Conservation (phyloP, 2,797 vertebrate genomes). For the Cynopterus sphinx region DNA sequence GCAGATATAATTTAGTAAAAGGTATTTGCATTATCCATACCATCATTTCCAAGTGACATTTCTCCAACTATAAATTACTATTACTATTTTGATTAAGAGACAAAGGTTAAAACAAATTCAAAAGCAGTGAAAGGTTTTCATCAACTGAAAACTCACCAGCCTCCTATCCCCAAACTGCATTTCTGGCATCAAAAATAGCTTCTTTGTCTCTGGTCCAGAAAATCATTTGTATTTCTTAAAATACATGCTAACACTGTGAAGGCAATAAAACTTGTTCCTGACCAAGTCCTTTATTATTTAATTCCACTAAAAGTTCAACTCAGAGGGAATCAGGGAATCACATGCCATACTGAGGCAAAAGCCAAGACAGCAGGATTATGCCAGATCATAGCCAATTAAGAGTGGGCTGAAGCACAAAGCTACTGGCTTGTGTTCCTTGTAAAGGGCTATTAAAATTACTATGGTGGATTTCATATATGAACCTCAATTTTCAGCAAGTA, state of each 20-base stretch:
- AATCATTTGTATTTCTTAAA: slow-evolving; percentile 3
- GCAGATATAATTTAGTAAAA: slow-evolving; percentile 16
- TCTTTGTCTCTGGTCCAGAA: slow-evolving; percentile 14
- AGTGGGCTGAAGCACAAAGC: neutral
- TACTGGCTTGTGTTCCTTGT: neutral
- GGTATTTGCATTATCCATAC: neutral
- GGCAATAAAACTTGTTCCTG: neutral
- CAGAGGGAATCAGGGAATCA: neutral
- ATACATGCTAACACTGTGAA: neutral
- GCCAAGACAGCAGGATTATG: neutral
- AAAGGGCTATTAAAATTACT: slow-evolving; percentile 11
- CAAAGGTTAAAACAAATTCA: slow-evolving; percentile 4
- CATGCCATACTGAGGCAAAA: neutral
- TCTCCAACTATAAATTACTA: neutral
- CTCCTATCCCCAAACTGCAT: neutral
- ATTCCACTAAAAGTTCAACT: neutral
- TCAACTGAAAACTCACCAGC: slow-evolving; percentile 20
- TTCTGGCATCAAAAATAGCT: slow-evolving; percentile 28
- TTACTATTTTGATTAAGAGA: neutral
- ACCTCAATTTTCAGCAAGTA: slow-evolving; percentile 42
- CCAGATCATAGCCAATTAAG: neutral
- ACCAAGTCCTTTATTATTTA: slow-evolving; percentile 6
- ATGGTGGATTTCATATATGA: neutral
- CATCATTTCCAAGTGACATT: neutral
- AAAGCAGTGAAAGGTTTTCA: neutral